Conservation (phyloP, 2,113 vertebrate genomes). For the Oryzias melastigma region DNA sequence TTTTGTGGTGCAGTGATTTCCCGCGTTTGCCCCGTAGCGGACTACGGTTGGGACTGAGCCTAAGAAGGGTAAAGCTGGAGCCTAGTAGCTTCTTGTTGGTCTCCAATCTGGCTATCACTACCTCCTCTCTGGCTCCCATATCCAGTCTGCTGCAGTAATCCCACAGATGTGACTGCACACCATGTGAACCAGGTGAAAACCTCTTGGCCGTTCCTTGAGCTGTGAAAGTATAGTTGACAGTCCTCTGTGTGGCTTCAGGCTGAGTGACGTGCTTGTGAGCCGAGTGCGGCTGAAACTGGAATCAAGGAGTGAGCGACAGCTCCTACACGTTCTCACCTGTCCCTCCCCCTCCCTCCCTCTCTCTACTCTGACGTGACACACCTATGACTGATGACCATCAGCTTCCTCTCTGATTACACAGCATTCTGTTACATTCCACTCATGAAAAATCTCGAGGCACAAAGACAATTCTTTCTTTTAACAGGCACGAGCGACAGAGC, state of each 20-base stretch:
- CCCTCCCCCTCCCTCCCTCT: slow-evolving; percentile 25
- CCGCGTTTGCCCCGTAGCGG: background rate
- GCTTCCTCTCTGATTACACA: slow-evolving; percentile 14
- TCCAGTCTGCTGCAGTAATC: slow-evolving; percentile 38
- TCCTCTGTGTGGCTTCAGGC: slow-evolving; percentile 1
- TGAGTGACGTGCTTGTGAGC: slow-evolving; percentile 23
- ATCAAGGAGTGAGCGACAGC: slow-evolving; percentile 45
- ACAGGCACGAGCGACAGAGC: background rate
- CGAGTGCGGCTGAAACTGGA: slow-evolving; percentile 34
- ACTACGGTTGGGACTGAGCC: background rate
- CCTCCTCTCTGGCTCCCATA: slow-evolving; percentile 64
- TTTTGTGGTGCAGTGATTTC: slow-evolving; percentile 21
- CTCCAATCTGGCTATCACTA: slow-evolving; percentile 28
- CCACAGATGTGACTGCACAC: slow-evolving; percentile 60
- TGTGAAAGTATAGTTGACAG: slow-evolving; percentile 1
- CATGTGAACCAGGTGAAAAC: slow-evolving; percentile 27
- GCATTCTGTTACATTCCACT: slow-evolving; percentile 6
- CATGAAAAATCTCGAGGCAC: slow-evolving; percentile 2
- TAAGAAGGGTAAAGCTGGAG: slow-evolving; percentile 32
- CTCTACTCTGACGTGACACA: slow-evolving; percentile 9
- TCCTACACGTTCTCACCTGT: slow-evolving; percentile 54
- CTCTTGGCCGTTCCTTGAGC: slow-evolving; percentile 16
- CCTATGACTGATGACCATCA: slow-evolving; percentile 21
- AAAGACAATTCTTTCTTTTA: background rate
- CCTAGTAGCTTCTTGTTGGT: slow-evolving; percentile 37